These are phyloP conservation scores for Ancistrus triradiatus DNA, from an alignment of 2,113 vertebrate species.

Conservation along the genomic window DNA sequence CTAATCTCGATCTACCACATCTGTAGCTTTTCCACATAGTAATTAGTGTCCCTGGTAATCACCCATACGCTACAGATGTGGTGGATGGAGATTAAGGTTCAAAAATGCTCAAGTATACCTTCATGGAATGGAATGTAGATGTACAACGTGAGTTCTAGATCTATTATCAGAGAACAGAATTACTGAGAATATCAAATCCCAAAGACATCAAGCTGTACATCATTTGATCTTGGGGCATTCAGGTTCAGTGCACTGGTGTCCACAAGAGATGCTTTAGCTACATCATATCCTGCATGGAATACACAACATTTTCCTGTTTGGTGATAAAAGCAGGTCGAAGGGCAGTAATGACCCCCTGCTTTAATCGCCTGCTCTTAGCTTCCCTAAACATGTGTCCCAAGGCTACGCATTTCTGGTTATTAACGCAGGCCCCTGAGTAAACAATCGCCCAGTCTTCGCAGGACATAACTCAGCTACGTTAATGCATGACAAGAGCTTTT, in stretches of 20 bases:
- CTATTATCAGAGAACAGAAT: too few species aligned
- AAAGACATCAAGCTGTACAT: neutral
- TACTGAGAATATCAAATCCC: neutral
- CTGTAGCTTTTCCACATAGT: neutral
- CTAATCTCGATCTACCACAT: too few species aligned
- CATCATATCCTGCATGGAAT: conserved; percentile 36
- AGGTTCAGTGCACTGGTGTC: conserved; percentile 4
- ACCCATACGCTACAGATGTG: neutral
- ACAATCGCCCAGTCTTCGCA: conserved; percentile 22
- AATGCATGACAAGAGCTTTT: conserved; percentile 1
- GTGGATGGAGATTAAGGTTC: neutral
- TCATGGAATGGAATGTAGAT: neutral
- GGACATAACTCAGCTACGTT: conserved; percentile 35
- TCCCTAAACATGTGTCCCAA: conserved; percentile 4
- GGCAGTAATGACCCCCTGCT: neutral
- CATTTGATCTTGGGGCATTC: neutral
- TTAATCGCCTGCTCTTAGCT: conserved; percentile 18
- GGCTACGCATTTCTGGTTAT: conserved; percentile 27
- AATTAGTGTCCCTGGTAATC: neutral
- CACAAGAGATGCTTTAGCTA: conserved; percentile 6
- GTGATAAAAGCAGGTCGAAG: conserved; percentile 25
- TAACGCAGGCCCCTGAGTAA: conserved; percentile 28
- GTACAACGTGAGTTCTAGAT: too few species aligned
- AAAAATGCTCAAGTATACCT: neutral
- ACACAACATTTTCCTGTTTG: conserved; percentile 35